A percentile compares a stretch with the other conserved stretches of the same genome.
Conservation (phyloP, 2,888 invertebrate genomes). For the Mesoligia furuncula region DNA sequence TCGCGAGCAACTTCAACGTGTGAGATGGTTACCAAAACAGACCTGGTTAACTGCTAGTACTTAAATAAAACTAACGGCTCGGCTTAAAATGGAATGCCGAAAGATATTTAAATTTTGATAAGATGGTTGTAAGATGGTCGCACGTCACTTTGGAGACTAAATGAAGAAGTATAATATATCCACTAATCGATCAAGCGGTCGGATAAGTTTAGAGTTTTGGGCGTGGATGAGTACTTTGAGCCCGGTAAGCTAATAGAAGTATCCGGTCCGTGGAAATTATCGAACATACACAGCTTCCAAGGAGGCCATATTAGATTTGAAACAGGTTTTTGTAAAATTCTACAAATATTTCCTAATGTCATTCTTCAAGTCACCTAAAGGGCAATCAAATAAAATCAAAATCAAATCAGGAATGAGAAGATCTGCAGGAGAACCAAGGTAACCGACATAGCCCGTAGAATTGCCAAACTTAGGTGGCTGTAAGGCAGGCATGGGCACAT, state of each 20-base stretch:
- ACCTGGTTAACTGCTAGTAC: not conserved
- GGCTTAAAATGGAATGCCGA: not conserved
- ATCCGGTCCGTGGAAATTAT: no score
- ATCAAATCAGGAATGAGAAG: no score
- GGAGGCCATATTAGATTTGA: not conserved
- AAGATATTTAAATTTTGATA: not conserved
- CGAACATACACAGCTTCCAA: not conserved
- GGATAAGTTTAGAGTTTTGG: not conserved
- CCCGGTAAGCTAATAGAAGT: not conserved
- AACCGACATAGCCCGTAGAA: no score
- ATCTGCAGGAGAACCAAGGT: no score
- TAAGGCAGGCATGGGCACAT: no score
- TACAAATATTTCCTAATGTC: not conserved
- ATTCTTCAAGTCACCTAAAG: no score
- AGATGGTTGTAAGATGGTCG: not conserved
- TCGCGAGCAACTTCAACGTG: not conserved
- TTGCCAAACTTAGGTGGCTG: no score
- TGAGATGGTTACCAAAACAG: not conserved
- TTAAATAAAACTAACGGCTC: not conserved
- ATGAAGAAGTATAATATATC: not conserved
- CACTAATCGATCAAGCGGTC: not conserved
- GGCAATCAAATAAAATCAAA: no score
- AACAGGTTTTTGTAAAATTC: not conserved
- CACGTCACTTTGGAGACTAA: not conserved
- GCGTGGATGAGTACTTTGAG: no score